phyloP scores from a whole-genome alignment of 2,113 vertebrate genomes.

The Saimiri boliviensis region DNA sequence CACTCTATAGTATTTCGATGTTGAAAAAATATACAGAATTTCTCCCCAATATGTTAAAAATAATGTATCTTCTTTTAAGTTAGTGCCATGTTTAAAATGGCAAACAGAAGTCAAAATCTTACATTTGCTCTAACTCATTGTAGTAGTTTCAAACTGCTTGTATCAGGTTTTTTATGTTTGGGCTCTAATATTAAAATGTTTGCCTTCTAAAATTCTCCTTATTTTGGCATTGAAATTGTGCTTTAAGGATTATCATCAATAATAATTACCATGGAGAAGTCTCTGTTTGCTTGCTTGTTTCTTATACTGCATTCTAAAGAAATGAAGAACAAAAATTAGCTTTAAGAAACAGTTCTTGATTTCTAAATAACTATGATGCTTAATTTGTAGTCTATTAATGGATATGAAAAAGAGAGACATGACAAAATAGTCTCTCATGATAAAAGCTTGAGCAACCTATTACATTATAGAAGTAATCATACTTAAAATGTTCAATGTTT shows the following conservation, averaged over 20 bases:
- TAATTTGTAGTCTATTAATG: background rate
- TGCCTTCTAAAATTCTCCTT: background rate
- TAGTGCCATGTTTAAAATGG: background rate
- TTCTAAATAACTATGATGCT: background rate
- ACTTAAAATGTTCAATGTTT: background rate
- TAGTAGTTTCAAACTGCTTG: background rate
- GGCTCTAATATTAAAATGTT: background rate
- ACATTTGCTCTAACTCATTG: background rate
- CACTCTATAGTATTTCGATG: background rate
- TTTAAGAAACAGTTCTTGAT: background rate
- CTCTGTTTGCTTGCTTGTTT: background rate
- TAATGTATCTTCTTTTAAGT: background rate
- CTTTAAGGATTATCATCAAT: background rate
- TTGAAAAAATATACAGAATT: background rate
- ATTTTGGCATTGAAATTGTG: background rate
- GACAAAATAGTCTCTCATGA: background rate
- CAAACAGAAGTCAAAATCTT: background rate
- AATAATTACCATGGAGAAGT: background rate
- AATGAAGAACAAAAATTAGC: background rate
- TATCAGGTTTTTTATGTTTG: background rate
- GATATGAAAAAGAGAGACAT: background rate
- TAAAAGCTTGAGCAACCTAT: background rate
- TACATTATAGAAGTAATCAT: background rate
- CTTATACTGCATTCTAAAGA: background rate
- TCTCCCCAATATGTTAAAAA: background rate